Evolutionary conservation across 2,888 invertebrate species (phyloP), one percentile per base, ranked within the genome.

Genomic region (Clivina fossor): DNA sequence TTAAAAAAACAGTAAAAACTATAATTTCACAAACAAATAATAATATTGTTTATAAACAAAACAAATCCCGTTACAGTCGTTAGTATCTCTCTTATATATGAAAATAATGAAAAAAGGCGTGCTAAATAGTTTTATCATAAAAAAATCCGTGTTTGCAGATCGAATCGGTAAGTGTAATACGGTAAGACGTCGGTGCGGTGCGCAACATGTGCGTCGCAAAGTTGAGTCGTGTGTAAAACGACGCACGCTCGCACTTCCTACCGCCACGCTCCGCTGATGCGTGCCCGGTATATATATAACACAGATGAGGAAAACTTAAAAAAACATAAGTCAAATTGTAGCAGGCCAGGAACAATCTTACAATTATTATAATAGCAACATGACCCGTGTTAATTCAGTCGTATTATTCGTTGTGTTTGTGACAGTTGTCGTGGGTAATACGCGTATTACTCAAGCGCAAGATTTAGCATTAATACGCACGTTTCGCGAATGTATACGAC

Each of bases 401-500:
- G n/a, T n/a, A n/a, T n/a, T n/a, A n/a, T n/a, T n/a, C n/a, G n/a
- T 55, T 19, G 46, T 55, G 35, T 24, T 55, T n/a, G 22, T 47
- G 50, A 16, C 46, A n/a, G 11, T 44, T 7, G 9, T 28, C 7
- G 11, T 37, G 19, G 22, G n/a, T n/a, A n/a, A 32, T 5, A 22
- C 33, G n/a, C 48, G 26, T 13, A 18, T n/a, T n/a, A n/a, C n/a
- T n/a, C n/a, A 30, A 15, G 41, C 47, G 7, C 18, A 48, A 15
- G 48, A 58, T 5, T 18, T 44, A 11, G 24, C 43, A 3, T 33
- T 57, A 18, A 13, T 53, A n/a, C 38, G 57, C 41, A 33, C 58
- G 16, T 51, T 68, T n/a, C 54, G 68, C 44, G 68, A 73, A 58
- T 76, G 76, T 59, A 62, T 75, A 18, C 58, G 61, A 22, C 63